Percentiles rank a stretch among this genome's conserved stretches.
phyloP scores from a whole-genome alignment of 2,888 invertebrate genomes.

The Cecidostiba fungosa region DNA sequence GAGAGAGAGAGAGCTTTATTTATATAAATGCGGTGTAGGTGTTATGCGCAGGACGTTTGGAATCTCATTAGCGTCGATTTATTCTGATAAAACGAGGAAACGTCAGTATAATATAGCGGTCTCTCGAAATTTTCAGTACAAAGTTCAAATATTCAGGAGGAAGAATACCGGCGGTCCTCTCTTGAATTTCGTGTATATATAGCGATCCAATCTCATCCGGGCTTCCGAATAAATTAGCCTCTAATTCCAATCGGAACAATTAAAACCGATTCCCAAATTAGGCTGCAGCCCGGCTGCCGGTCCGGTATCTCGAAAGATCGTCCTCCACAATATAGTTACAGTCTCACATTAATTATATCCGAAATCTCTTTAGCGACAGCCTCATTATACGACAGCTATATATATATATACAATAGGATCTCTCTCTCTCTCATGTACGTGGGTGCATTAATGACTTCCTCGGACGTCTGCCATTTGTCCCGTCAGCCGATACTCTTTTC shows the following conservation, averaged over 20 bases:
- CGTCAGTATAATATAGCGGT: background rate
- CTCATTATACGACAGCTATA: conserved; percentile 6
- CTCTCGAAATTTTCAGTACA: background rate
- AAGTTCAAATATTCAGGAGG: background rate
- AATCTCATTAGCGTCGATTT: background rate
- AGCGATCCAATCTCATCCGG: background rate
- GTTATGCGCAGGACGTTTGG: background rate
- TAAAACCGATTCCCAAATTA: conserved; percentile 14
- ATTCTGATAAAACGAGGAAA: background rate
- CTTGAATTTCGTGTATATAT: background rate
- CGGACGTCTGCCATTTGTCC: conserved; percentile 31
- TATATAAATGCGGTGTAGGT: background rate
- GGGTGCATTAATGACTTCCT: conserved; percentile 23
- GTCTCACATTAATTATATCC: conserved; percentile 39
- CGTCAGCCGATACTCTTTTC: conserved; percentile 20
- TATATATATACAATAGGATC: conserved; percentile 9
- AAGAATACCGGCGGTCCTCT: no score
- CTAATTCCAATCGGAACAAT: background rate
- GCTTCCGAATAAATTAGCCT: conserved; percentile 14
- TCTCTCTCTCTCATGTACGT: background rate
- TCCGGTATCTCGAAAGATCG: background rate
- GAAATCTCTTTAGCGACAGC: conserved; percentile 36
- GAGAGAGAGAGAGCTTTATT: no score
- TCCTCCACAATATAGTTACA: no score
- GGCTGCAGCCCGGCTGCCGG: no score